Evolutionary conservation across 1,140 invertebrate species (phyloP), one percentile per base, ranked within the genome.

Genomic region (Diorhabda elongata): DNA sequence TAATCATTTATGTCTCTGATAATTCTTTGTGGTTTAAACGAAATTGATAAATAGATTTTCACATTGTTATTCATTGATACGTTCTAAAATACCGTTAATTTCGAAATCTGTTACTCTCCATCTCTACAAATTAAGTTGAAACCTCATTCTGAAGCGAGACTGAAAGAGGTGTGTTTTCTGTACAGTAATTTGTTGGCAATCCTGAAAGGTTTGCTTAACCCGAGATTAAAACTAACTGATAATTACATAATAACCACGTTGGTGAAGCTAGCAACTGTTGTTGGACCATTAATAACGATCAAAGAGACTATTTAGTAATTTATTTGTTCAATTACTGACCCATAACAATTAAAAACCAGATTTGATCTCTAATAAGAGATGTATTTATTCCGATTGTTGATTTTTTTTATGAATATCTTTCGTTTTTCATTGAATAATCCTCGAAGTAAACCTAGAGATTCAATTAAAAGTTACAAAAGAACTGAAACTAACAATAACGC

Each of bases 301-400:
- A 71, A 73, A 73, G 71, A 72, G 72, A 74, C 76, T 76, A 76
- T 81, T 81, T 80, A 79, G 78, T 81, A 80, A 81, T 81, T 81
- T 81, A 81, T 81, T 81, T 81, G 80, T 80, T 81, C 80, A 81
- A 81, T 81, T 81, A 78, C 78, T 77, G 78, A 81, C 80, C 78
- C 77, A 74, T 78, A 81, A 80, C 75, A 67, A 67, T 67, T 67
- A 67, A 67, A 67, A 67, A 67, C 56, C 42, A 8, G 52, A 42
- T 56, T 60, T 41, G 65, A 43, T 42, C 42, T 26, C 43, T 42
- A 66, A 44, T 59, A 42, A 42, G 58, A 57, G 65, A 59, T 58
- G 26, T 3, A 52, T 52, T 26, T 26, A 26, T 26, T 26, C 26
- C 26, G 26, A 26, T 26, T 26, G 26, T 26, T 26, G 26, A 26